Percentiles rank a stretch among this genome's conserved stretches.
Evolutionary conservation across 2,113 vertebrate genomes (phyloP).

Genomic region (Silurus meridionalis): DNA sequence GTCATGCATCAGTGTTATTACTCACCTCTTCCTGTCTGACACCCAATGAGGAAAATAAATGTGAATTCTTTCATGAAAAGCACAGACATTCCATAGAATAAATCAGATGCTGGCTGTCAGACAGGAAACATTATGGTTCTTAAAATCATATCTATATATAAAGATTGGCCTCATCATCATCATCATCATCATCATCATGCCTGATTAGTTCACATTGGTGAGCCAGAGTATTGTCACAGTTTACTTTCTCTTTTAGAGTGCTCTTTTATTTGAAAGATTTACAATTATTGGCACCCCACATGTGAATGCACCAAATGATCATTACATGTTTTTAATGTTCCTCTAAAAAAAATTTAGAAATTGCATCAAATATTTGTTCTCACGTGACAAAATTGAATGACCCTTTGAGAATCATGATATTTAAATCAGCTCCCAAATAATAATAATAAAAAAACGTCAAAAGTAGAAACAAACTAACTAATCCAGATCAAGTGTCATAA

Average conservation of each 20-base stretch:
- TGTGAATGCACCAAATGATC: no score
- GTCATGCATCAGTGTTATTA: conserved; percentile 12
- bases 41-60: not conserved
- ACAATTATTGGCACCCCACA: not conserved
- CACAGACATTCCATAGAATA: not conserved
- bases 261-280: not conserved
- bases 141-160: not conserved
- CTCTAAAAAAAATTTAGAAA: not conserved
- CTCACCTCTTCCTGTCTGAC: not conserved
- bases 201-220: not conserved
- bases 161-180: not conserved
- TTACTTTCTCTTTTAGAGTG: not conserved
- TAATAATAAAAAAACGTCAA: not conserved
- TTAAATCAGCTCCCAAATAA: not conserved
- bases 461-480: not conserved
- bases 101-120: not conserved
- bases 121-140: not conserved
- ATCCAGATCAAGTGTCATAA: not conserved
- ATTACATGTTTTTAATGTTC: not conserved
- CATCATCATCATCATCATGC: no score
- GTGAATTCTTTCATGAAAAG: not conserved
- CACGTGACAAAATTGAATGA: not conserved
- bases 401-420: not conserved
- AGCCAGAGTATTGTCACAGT: not conserved
- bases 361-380: not conserved